Conservation (phyloP, 1,140 invertebrate species). For the Achroia grisella region DNA sequence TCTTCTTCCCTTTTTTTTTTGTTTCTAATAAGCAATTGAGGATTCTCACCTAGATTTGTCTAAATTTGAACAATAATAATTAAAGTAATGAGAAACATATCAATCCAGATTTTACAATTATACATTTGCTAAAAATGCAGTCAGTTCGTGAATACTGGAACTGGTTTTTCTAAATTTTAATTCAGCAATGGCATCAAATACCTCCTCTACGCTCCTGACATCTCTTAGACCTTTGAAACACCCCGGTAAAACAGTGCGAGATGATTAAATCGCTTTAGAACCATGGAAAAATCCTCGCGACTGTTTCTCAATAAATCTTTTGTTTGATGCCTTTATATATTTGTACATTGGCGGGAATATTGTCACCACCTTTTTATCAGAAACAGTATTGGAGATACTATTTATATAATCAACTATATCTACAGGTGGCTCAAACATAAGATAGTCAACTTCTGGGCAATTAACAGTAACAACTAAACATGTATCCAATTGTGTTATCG, state of each 20-base stretch:
- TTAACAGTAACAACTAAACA: constrained; percentile 32
- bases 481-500: neutral
- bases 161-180: constrained; percentile 21
- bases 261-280: constrained; percentile 21
- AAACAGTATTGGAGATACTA: neutral
- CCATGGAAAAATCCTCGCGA: constrained; percentile 43
- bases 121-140: too few species aligned
- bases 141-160: constrained; percentile 55
- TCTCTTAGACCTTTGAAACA: constrained; percentile 62
- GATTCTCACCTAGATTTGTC: too few species aligned
- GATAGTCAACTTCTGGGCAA: constrained; percentile 63
- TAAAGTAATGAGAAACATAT: too few species aligned
- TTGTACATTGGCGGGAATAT: constrained; percentile 33
- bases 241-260: constrained; percentile 63
- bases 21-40: too few species aligned
- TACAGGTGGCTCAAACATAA: constrained; percentile 65
- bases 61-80: too few species aligned
- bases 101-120: too few species aligned
- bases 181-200: constrained; percentile 54
- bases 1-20: too few species aligned
- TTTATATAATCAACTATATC: neutral
- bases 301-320: constrained; percentile 50
- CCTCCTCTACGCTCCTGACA: constrained; percentile 67
- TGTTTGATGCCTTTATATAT: constrained; percentile 55
- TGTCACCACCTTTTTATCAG: constrained; percentile 42